These are phyloP conservation scores for Dromius quadrimaculatus DNA, from an alignment of 2,888 invertebrate species.

Conservation along the genomic window DNA sequence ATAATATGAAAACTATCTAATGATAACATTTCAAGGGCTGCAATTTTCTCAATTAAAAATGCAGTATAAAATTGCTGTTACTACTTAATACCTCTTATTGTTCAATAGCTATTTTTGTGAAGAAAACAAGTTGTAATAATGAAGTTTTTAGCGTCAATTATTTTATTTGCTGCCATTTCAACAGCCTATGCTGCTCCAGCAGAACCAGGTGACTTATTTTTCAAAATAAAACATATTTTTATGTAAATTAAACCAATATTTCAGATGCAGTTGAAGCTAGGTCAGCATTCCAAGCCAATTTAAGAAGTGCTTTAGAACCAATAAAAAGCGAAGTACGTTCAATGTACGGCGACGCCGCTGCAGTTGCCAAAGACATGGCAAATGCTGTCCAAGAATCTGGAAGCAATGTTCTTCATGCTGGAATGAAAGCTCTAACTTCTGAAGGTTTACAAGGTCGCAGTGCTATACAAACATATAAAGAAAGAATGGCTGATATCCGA, in stretches of 20 bases:
- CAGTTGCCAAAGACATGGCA: not conserved
- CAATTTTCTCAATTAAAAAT: slow-evolving; percentile 18
- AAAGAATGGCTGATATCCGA: not conserved
- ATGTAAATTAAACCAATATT: not conserved
- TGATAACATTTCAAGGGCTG: no score
- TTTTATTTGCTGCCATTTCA: not conserved
- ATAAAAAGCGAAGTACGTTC: not conserved
- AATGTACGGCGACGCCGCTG: not conserved
- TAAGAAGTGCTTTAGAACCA: slow-evolving; percentile 11
- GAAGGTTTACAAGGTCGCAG: not conserved
- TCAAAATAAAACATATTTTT: not conserved
- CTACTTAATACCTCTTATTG: not conserved
- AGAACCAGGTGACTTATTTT: not conserved
- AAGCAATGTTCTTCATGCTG: not conserved
- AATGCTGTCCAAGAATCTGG: not conserved
- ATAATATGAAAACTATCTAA: no score
- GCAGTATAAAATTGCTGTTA: slow-evolving; percentile 1
- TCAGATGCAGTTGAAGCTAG: not conserved
- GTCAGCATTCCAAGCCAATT: slow-evolving; percentile 5
- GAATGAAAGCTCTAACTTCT: no score
- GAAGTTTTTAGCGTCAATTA: not conserved
- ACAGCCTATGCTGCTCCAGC: not conserved
- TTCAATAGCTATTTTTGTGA: not conserved
- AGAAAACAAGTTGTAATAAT: not conserved
- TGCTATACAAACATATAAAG: not conserved